Conservation (phyloP, 2,797 vertebrate genomes). For the Lutra lutra region DNA sequence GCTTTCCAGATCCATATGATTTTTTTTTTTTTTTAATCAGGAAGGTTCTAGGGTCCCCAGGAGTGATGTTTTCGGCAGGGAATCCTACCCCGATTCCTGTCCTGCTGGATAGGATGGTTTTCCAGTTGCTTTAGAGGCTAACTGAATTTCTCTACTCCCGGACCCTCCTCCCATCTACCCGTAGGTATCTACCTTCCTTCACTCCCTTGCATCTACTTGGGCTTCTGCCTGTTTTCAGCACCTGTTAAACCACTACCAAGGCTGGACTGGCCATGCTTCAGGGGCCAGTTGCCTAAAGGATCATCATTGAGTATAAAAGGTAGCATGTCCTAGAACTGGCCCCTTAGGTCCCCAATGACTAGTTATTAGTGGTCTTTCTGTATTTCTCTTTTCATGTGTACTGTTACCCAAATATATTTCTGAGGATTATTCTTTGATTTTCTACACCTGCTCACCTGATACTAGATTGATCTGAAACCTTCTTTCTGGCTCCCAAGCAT, state of each 20-base stretch:
- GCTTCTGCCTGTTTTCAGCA: background rate
- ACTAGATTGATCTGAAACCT: background rate
- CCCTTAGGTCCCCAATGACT: background rate
- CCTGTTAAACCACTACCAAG: background rate
- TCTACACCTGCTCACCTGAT: background rate
- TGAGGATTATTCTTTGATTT: background rate
- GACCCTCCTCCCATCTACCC: background rate
- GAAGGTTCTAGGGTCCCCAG: background rate
- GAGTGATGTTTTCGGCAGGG: background rate
- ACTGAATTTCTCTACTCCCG: background rate
- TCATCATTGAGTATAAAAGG: background rate
- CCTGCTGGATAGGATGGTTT: background rate
- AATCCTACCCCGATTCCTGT: background rate
- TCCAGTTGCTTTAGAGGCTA: background rate
- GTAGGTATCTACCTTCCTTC: background rate
- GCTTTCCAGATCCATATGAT: background rate
- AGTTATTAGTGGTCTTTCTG: background rate
- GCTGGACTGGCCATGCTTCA: rapidly evolving
- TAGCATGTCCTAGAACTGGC: background rate
- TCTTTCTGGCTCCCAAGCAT: no score
- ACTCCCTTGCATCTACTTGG: background rate
- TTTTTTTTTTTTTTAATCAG: background rate
- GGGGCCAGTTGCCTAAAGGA: background rate
- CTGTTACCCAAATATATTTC: background rate
- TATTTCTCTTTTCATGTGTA: background rate